Conservation (phyloP, 2,888 invertebrate species). For the Cephonodes hylas region DNA sequence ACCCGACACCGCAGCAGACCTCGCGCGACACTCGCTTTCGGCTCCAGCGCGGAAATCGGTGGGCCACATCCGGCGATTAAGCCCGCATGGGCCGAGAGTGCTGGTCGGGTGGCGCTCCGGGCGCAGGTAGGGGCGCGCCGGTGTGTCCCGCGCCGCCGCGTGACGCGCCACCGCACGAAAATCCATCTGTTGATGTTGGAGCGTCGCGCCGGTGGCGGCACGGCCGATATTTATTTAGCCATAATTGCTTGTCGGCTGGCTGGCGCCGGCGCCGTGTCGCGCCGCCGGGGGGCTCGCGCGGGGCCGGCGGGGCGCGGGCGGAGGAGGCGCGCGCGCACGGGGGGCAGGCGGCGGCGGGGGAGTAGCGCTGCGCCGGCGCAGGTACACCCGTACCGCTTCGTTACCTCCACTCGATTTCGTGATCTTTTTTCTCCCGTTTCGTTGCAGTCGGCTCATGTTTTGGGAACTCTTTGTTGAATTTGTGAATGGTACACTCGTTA, state of each 20-base stretch:
- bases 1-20: conserved; percentile 45
- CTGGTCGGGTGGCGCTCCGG: conserved; percentile 27
- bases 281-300: conserved; percentile 42
- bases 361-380: conserved; percentile 57
- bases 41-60: conserved; percentile 44
- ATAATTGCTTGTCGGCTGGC: conserved; percentile 78
- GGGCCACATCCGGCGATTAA: conserved; percentile 56
- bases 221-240: conserved; percentile 80
- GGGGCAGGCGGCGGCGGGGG: conserved; percentile 25
- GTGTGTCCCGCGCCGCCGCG: neutral
- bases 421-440: conserved; percentile 66
- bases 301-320: conserved; percentile 33
- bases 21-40: conserved; percentile 19
- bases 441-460: conserved; percentile 72
- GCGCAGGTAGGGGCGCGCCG: neutral
- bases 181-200: conserved; percentile 66
- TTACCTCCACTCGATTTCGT: conserved; percentile 73
- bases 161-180: conserved; percentile 32
- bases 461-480: conserved; percentile 73
- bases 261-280: conserved; percentile 79
- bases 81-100: conserved; percentile 52
- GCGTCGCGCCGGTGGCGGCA: conserved; percentile 66
- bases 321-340: conserved; percentile 29
- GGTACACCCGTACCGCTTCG: conserved; percentile 68
- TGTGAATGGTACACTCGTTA: conserved; percentile 67